Percentiles rank a stretch among this genome's conserved stretches.
Evolutionary conservation across 2,888 invertebrate species (phyloP).

Genomic region (Pinctada fucata): DNA sequence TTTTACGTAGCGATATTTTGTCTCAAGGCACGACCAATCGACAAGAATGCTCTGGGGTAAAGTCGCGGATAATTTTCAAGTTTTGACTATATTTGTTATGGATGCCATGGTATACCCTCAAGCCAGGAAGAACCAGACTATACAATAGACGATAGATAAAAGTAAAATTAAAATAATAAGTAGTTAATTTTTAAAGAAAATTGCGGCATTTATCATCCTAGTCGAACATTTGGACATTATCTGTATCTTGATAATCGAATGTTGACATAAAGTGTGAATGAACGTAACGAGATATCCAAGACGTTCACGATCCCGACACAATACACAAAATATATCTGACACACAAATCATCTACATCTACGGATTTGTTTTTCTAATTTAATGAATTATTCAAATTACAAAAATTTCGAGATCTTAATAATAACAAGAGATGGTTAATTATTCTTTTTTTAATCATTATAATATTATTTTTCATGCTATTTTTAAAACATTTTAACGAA

Average conservation of each 20-base stretch:
- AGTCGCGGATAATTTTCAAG: neutral
- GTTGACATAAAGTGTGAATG: constrained; percentile 1
- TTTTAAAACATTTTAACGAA: too few species aligned
- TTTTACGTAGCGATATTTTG: neutral
- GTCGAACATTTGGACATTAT: neutral
- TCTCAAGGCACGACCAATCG: constrained; percentile 18
- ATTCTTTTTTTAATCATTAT: too few species aligned
- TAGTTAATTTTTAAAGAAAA: neutral
- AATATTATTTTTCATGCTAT: too few species aligned
- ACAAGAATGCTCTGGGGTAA: neutral
- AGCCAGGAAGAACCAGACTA: neutral
- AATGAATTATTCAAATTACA: too few species aligned
- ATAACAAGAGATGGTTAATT: too few species aligned
- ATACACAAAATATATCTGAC: too few species aligned
- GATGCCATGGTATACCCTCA: neutral
- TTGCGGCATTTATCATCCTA: neutral
- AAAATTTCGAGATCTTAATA: too few species aligned
- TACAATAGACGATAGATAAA: neutral
- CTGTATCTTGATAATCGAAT: neutral
- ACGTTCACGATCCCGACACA: too few species aligned
- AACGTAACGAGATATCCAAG: neutral
- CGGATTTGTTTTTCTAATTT: too few species aligned
- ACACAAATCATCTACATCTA: too few species aligned
- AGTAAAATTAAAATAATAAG: neutral
- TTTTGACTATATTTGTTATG: neutral